A percentile compares a stretch with the other conserved stretches of the same genome.
These are phyloP conservation scores for Microtus montanus DNA, from an alignment of 2,113 vertebrate species.

Conservation along the genomic window DNA sequence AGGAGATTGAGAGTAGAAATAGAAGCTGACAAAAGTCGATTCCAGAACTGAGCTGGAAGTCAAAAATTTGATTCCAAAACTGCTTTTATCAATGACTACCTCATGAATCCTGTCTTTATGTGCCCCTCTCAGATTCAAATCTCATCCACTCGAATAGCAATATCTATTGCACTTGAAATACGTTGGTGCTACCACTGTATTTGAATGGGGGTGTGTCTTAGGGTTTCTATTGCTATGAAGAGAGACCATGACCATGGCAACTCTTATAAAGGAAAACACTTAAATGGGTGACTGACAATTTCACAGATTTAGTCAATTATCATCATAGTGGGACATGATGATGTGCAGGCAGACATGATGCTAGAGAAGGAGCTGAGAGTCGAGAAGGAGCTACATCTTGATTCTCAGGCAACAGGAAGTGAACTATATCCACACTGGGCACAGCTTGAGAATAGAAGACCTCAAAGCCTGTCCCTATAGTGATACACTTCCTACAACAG, in stretches of 20 bases:
- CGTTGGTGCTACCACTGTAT: neutral
- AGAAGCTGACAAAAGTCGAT: neutral
- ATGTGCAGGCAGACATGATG: no score
- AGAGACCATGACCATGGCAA: neutral
- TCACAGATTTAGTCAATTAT: no score
- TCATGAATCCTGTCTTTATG: neutral
- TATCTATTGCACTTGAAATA: neutral
- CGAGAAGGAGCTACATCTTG: no score
- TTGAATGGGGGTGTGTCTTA: neutral
- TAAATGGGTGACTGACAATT: no score
- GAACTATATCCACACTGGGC: neutral
- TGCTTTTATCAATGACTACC: neutral
- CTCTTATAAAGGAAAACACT: neutral
- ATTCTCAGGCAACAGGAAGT: neutral
- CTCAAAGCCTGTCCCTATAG: neutral
- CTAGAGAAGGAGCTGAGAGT: no score
- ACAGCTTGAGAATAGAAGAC: neutral
- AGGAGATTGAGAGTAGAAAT: neutral
- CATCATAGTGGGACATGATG: no score
- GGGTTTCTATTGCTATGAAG: neutral
- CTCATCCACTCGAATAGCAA: neutral
- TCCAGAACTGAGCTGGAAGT: neutral
- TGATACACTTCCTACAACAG: neutral
- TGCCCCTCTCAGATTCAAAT: accelerated
- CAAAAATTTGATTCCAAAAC: neutral